phyloP scores from a whole-genome alignment of 2,113 vertebrate species.

The Pterophyllum scalare region DNA sequence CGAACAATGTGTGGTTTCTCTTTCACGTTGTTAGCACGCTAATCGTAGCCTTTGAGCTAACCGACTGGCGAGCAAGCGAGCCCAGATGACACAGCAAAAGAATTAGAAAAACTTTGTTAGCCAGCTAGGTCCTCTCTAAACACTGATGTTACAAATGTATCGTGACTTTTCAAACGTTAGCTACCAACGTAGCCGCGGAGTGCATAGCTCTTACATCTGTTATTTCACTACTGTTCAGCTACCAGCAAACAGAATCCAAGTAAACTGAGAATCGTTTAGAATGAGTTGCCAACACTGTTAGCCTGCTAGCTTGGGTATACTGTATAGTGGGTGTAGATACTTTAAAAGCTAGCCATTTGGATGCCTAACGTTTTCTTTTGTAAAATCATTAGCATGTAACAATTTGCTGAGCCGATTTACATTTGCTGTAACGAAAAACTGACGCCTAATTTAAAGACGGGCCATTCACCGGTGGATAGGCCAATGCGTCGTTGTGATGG shows the following conservation, averaged over 20 bases:
- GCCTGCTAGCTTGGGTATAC: constrained; percentile 29
- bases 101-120: constrained; percentile 65
- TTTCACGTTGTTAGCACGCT: constrained; percentile 62
- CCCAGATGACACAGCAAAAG: constrained; percentile 87
- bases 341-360: neutral
- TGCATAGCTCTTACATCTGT: neutral
- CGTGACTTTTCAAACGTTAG: neutral
- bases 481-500: constrained; percentile 44
- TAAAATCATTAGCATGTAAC: neutral
- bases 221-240: constrained; percentile 4
- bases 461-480: constrained; percentile 9
- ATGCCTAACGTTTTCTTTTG: neutral
- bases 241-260: neutral
- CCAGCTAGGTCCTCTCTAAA: neutral
- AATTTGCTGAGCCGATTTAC: neutral
- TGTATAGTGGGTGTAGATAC: neutral
- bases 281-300: constrained; percentile 41
- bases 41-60: constrained; percentile 55
- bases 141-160: neutral
- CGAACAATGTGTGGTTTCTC: constrained; percentile 19
- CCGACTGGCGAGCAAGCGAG: constrained; percentile 47
- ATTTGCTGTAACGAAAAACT: neutral
- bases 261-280: constrained; percentile 18
- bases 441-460: neutral
- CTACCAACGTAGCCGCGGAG: neutral